Evolutionary conservation across 2,888 invertebrate genomes (phyloP).

Genomic region (Selenia dentaria): DNA sequence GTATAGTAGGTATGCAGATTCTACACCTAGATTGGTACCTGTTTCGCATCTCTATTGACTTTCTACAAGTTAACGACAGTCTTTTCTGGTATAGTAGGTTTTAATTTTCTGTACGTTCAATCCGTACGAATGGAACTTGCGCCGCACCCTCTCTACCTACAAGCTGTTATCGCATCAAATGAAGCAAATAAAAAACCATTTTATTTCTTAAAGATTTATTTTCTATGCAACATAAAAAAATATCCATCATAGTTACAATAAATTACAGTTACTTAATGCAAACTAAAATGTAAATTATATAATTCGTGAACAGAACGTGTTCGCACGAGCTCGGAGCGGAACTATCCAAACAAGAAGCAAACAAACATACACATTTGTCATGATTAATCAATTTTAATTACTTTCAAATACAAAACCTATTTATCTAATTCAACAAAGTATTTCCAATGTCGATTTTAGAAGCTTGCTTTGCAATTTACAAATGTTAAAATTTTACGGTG

Average conservation of each 20-base stretch:
- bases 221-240: conserved; percentile 86
- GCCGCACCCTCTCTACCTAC: too few species aligned
- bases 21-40: too few species aligned
- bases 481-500: conserved; percentile 21
- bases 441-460: conserved; percentile 51
- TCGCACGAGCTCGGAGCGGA: conserved; percentile 55
- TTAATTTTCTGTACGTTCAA: too few species aligned
- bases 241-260: conserved; percentile 84
- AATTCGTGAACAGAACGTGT: conserved; percentile 65
- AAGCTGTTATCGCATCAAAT: too few species aligned
- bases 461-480: conserved; percentile 54
- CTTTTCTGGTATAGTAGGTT: too few species aligned
- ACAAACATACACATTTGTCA: conserved; percentile 59
- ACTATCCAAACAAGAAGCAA: conserved; percentile 42
- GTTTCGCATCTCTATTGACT: too few species aligned
- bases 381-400: conserved; percentile 47
- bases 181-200: too few species aligned
- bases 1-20: too few species aligned
- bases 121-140: too few species aligned
- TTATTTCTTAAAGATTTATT: conserved; percentile 82
- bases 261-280: conserved; percentile 81
- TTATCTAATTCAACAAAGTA: conserved; percentile 57
- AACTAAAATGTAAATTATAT: conserved; percentile 77
- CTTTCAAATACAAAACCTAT: conserved; percentile 63
- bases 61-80: too few species aligned